Percentiles rank a stretch among this genome's conserved stretches.
Conservation (phyloP, 92 coral and sea anemone genomes). For the Metridium senile region DNA sequence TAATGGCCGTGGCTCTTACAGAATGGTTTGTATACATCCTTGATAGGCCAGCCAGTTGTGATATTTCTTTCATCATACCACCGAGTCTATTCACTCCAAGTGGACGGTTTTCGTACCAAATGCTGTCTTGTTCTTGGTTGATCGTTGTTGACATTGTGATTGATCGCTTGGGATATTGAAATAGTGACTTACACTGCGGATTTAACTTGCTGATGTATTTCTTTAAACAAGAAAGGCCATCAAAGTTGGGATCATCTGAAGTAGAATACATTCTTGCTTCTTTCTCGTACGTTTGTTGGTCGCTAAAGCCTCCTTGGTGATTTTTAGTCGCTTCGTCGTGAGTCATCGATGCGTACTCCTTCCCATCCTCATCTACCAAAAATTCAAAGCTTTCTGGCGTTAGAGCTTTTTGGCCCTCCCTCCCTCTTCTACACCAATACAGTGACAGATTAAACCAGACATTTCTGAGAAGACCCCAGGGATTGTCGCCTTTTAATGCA, state of each 20-base stretch:
- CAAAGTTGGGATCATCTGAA: too few relatives aligned
- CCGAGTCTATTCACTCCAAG: constrained; percentile 52
- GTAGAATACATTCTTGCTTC: neutral
- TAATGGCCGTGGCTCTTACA: constrained; percentile 49
- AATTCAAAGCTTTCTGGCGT: constrained; percentile 31
- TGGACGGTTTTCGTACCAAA: constrained; percentile 59
- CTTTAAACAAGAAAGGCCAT: too few relatives aligned
- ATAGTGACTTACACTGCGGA: too few relatives aligned
- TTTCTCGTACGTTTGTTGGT: neutral
- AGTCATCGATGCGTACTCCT: constrained; percentile 26
- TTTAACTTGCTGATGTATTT: too few relatives aligned
- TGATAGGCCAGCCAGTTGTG: constrained; percentile 22
- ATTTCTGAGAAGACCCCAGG: constrained; percentile 55
- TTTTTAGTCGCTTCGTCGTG: constrained; percentile 48
- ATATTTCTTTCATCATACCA: constrained; percentile 49
- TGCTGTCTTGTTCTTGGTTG: too few relatives aligned
- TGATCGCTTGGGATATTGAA: too few relatives aligned
- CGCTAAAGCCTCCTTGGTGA: constrained; percentile 34
- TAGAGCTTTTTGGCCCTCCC: constrained; percentile 43
- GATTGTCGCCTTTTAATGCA: too few relatives aligned
- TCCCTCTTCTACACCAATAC: constrained; percentile 50
- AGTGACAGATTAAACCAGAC: constrained; percentile 49
- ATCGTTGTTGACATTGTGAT: too few relatives aligned
- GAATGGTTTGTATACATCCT: constrained; percentile 41
- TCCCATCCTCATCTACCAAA: constrained; percentile 17